Conservation (phyloP, 2,113 vertebrate genomes). For the Hoplias malabaricus region DNA sequence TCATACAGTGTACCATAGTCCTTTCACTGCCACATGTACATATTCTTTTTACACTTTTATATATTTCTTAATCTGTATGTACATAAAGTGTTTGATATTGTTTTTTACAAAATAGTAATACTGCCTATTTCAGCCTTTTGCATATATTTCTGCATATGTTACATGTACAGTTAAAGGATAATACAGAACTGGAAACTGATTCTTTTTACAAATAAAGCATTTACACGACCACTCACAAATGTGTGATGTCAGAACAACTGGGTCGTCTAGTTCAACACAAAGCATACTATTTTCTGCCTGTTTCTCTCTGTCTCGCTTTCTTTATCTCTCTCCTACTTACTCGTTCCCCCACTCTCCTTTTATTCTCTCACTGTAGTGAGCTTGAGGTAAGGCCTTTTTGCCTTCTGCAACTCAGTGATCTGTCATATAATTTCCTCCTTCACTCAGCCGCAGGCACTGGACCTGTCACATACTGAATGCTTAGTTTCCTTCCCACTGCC, state of each 20-base stretch:
- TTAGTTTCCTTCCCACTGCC: slow-evolving; percentile 60
- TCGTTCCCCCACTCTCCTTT: no score
- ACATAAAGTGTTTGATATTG: slow-evolving; percentile 1
- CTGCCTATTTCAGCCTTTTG: not conserved
- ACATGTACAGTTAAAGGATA: slow-evolving; percentile 45
- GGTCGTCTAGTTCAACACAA: not conserved
- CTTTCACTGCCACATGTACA: slow-evolving; percentile 58
- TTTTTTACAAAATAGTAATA: not conserved
- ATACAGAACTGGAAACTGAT: slow-evolving; percentile 27
- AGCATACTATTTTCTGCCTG: not conserved
- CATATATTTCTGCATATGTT: slow-evolving; percentile 27
- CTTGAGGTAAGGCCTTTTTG: slow-evolving; percentile 46
- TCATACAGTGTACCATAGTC: slow-evolving; percentile 38
- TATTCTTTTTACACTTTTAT: slow-evolving; percentile 20
- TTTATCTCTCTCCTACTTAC: no score
- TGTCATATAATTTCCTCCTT: slow-evolving; percentile 74
- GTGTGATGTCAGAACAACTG: not conserved
- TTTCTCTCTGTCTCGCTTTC: not conserved
- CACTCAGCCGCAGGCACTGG: slow-evolving; percentile 56
- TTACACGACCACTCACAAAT: slow-evolving; percentile 54
- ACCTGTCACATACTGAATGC: slow-evolving; percentile 61
- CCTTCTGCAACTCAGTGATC: slow-evolving; percentile 70
- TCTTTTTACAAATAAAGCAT: slow-evolving; percentile 64
- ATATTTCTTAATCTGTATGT: no score
- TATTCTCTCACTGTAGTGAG: not conserved